Evolutionary conservation across 2,888 invertebrate species (phyloP), one percentile per base, ranked within the genome.

Genomic region (Anagyrus pseudococci): DNA sequence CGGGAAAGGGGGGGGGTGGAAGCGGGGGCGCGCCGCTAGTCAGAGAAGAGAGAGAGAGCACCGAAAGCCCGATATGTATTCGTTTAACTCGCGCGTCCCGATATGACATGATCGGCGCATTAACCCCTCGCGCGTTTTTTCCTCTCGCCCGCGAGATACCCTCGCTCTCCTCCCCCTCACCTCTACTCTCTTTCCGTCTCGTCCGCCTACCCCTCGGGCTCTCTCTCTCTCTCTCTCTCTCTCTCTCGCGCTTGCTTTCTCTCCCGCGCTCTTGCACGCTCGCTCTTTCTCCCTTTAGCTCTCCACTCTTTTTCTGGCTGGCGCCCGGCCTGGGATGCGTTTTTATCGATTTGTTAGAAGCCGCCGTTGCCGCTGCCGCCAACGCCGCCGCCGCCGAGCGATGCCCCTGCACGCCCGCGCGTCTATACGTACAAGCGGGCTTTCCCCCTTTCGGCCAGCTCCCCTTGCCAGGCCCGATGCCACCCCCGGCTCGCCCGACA

Each of bases 71-170:
- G 63, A 64, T 68, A 68, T 68, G 65, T 76, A 75, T 78, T 77
- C 75, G 77, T 78, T 78, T 74, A 76, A 76, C 76, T 73, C 72
- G 74, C 73, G 75, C 71, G 70, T 73, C 73, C 73, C 76, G 76
- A 77, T 77, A 76, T 77, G 79, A 79, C 79, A 78, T 78, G 80
- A 79, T 80, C 80, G 77, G 79, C 79, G 77, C 79, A 79, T 80
- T 80, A 79, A 79, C 79, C 78, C 76, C 72, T 72, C 68, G 62
- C 60, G 66, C 74, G 73, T 75, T 79, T 78, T 78, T 77, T 77
- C 73, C 72, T 73, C 74, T 72, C 71, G 68, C 69, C 58, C 63
- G 70, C 59, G 58, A 58, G 66, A 72, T 69, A n/a, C n/a, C n/a
- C n/a, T 71, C 73, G 70, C 70, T 70, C 71, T 70, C 69, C 69